Evolutionary conservation across 2,113 vertebrate genomes (phyloP), one percentile per base, ranked within the genome.

Genomic region (Menura novaehollandiae): DNA sequence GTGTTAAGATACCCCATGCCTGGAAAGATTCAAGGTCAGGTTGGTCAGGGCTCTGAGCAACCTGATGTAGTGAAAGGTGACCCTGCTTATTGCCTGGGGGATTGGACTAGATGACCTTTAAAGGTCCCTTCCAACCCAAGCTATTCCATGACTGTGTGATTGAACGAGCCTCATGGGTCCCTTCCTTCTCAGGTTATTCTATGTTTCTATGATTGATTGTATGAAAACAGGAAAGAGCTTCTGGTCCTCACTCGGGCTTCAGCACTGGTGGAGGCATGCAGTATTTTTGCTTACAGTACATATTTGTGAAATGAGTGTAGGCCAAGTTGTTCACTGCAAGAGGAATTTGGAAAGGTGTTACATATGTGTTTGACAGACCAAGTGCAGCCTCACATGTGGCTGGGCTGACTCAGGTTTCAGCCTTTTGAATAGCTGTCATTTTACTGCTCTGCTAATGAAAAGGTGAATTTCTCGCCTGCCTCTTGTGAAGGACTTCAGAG

Each of bases 311-410:
- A 73, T 39, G 13, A 85, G 12, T 33, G 13, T 44, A 73, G 46
- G 35, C 41, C 13, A 27, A 51, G 26, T 53, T 67, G 28, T 52
- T 94, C 22, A 4, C 21, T 64, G 18, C 53, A 30, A 52, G 80
- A 64, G 63, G 41, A 75, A 64, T 87, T 85, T 91, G 53, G 64
- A 69, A 75, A 75, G 37, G 10, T 52, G 2, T 74, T 83, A 20
- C 3, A 3, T 56, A 27, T 47, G 14, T 71, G 15, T 52, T 81
- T 44, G 86, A 46, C 66, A 68, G 74, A 82, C 16, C 56, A 46
- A 23, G 15, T 3, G 2, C 68, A 81, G 51, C 39, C 63, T 68
- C 21, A 64, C 24, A 15, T 0, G 0, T 71, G 58, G 14, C 41
- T 93, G 41, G 51, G 56, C 46, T 68, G 63, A 41, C 33, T 84